Base-by-base conservation (phyloP, 2,888 invertebrate genomes). In the Phymatocera aterrima region DNA sequence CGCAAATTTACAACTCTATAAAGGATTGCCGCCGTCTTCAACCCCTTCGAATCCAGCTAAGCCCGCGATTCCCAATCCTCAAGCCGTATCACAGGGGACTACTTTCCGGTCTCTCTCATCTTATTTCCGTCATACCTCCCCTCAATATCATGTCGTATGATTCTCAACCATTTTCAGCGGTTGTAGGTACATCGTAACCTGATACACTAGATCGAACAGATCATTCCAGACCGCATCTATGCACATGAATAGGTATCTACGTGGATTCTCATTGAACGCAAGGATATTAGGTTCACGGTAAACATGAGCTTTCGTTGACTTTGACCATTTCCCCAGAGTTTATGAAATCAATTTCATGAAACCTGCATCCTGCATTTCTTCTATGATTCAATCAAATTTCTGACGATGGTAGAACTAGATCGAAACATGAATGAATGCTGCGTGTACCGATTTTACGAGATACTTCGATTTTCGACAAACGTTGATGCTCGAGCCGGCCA, bases 1-100 rank as follows among this genome's bases (percentile, higher is more conserved):
- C 57, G 75, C 75, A 57, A 75, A 75, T 75, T 75, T 75, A 75
- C 75, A 75, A 75, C 75, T 54, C 75, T 43, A 75, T 57, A 75
- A 75, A 75, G 75, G 57, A 75, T 75, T n/a, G 57, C 75, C 18
- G 5, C 57, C 54, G 18, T 24, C 72, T n/a, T 72, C 51, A 18
- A 24, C 57, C 37, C 75, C 57, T 43, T 40, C 57, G 40, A 40
- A 31, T 57, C 21, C 40, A 24, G 15, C 10, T 10, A 57, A 57
- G n/a, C 57, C 40, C 60, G 15, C 28, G 54, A 75, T 28, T 54
- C 28, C 6, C 57, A 75, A 24, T 43, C 75, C 40, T 24, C 57
- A 37, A 34, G 18, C 18, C 15, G 60, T 75, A 37, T 75, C 75
- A 18, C 75, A 43, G 40, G 75, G 60, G 57, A 24, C 54, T 46